Base-by-base conservation (phyloP, 2,113 vertebrate species). In the Hemicordylus capensis region DNA sequence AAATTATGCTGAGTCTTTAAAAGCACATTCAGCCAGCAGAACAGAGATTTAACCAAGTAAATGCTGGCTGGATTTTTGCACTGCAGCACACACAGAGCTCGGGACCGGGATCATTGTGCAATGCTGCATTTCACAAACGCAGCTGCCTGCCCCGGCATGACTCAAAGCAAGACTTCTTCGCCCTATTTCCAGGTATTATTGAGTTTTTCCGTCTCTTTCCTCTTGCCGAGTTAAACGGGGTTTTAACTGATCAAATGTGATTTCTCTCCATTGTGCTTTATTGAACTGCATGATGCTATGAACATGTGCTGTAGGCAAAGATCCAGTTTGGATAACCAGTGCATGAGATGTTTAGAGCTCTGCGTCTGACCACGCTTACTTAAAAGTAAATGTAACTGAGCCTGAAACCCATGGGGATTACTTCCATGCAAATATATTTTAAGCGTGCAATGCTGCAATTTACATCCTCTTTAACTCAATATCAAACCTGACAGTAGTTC, bases 221-320 rank as follows among this genome's bases (percentile, higher is more conserved):
- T 76, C 46, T 31, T 14, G n/a, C 39, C n/a, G 63, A 42, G 56
- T 59, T 74, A 20, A 39, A 58, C 42, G 4, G 69, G 37, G n/a
- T 61, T 73, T 86, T 89, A 48, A 80, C 17, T 81, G 85, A 79
- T 80, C 86, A 84, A 54, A 83, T 17, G 24, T 51, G 56, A 78
- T 46, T 31, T 73, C 9, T 51, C 64, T 83, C n/a, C 24, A 8
- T 80, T 75, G 9, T 11, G 19, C 67, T 82, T 9, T 20, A 63
- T 64, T 7, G 42, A 63, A 48, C 72, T 83, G 81, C 72, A 48
- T 56, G 54, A 44, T 64, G 48, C 44, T 66, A 48, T 2, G 37
- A 73, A 84, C 14, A 58, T 8, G 26, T n/a, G 48, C 28, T 79
- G 54, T 39, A 4, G 4, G 24, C 8, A 22, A 8, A 48, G 46